These are phyloP conservation scores for Drosophila nigricruria DNA, from an alignment of 2,888 invertebrate genomes.

Conservation along the genomic window DNA sequence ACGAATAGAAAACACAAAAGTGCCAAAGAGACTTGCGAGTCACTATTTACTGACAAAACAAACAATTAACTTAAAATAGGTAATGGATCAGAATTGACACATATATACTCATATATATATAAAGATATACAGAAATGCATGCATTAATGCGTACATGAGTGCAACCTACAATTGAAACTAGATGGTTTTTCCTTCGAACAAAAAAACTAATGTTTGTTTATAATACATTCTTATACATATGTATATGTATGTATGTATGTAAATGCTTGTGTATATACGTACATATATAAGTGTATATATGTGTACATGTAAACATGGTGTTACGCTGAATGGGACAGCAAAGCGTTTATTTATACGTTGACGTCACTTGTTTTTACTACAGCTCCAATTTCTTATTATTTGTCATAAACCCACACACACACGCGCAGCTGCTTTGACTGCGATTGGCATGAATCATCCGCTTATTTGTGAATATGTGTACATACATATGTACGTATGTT, in stretches of 20 bases:
- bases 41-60: slow-evolving; percentile 40
- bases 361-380: slow-evolving; percentile 73
- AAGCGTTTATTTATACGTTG: slow-evolving; percentile 54
- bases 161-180: background rate
- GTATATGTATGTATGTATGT: background rate
- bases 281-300: background rate
- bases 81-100: slow-evolving; percentile 23
- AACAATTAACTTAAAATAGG: slow-evolving; percentile 43
- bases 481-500: slow-evolving; percentile 33
- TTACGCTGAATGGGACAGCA: slow-evolving; percentile 12
- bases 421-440: slow-evolving; percentile 21
- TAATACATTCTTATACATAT: background rate
- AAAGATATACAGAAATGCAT: background rate
- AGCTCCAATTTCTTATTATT: slow-evolving; percentile 54
- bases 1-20: slow-evolving; percentile 14
- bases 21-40: slow-evolving; percentile 34
- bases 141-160: background rate
- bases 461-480: slow-evolving; percentile 71
- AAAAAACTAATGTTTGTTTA: background rate
- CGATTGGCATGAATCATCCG: slow-evolving; percentile 58
- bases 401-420: slow-evolving; percentile 34
- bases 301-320: background rate
- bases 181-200: background rate
- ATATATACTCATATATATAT: background rate
- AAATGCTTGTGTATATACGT: background rate